Conservation (phyloP, 2,797 vertebrate genomes). For the Sylvilagus floridanus region DNA sequence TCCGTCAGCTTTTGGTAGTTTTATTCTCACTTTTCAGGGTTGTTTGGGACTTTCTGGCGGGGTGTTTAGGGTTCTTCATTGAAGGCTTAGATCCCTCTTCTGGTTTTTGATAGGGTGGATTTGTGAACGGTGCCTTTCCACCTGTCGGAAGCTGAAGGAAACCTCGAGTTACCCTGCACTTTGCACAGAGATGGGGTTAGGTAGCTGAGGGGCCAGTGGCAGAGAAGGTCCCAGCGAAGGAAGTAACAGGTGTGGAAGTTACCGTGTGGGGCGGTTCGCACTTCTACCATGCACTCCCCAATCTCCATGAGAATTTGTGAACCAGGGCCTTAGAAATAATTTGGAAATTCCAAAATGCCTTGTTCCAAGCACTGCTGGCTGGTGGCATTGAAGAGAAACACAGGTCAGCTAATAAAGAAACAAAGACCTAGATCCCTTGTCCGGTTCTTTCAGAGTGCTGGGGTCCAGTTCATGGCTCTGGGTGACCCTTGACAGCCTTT, state of each 20-base stretch:
- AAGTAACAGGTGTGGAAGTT: neutral
- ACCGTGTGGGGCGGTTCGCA: neutral
- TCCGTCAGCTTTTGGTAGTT: conserved; percentile 83
- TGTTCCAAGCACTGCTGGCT: neutral
- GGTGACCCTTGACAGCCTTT: neutral
- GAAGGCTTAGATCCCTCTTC: conserved; percentile 72
- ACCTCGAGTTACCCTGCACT: neutral
- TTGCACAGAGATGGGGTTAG: neutral
- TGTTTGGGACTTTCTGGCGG: conserved; percentile 85
- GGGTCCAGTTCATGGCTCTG: neutral
- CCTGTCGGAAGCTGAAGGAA: conserved; percentile 51
- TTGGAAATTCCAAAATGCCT: conserved; percentile 31
- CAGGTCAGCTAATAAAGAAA: neutral
- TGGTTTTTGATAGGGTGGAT: conserved; percentile 31
- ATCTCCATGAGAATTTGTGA: neutral
- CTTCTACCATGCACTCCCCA: neutral
- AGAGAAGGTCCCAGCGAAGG: neutral
- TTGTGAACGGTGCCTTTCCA: conserved; percentile 57
- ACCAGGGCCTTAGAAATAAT: neutral
- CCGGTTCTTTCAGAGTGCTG: neutral
- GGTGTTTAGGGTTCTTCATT: conserved; percentile 83
- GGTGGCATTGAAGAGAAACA: neutral
- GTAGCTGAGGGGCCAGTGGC: neutral
- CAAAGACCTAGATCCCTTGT: neutral
- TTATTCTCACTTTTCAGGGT: conserved; percentile 84